Evolutionary conservation across 2,888 invertebrate species (phyloP), one percentile per base, ranked within the genome.

Genomic region (Scelioninae gen. 1): DNA sequence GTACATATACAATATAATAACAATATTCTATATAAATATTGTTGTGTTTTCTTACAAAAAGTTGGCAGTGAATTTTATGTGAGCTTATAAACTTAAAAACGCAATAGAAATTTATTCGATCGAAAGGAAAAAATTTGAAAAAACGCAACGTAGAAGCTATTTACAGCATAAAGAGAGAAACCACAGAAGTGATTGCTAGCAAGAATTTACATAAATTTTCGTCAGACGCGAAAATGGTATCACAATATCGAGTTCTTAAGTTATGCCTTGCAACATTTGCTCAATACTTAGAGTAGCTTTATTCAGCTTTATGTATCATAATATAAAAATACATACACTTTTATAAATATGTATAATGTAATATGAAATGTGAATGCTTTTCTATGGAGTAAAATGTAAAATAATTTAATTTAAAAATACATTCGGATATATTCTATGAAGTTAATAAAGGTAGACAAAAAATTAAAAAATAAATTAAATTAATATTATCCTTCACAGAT

Each of bases 161-260:
- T 11, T 69, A 77, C 77, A 77, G 69, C 69, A 29, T 56, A 23
- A 49, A 10, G n/a, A 40, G 43, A 11, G 38, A 53, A 23, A 62
- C 55, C 29, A 38, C 31, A 63, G n/a, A 68, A 68, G 32, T 53
- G 32, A 66, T 62, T 62, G 55, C 65, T 74, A 77, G 51, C 47
- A 56, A n/a, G 8, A 68, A 82, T 82, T 72, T 82, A 74, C 82
- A 82, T 62, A 32, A 49, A 74, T 78, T 78, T 74, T 78, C 74
- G 74, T 77, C 13, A n/a, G 11, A 34, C 15, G 60, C 77, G 82
- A 82, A 82, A 77, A 69, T 74, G 38, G 63, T 78, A 78, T 82
- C 78, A 82, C 78, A 77, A 82, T 69, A 58, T 74, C 78, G 78
- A 72, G 78, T 72, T 79, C 71, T 79, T 38, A 45, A 72, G 78